phyloP scores from a whole-genome alignment of 2,797 vertebrate genomes.

The Stomatorhinus walkeri region DNA sequence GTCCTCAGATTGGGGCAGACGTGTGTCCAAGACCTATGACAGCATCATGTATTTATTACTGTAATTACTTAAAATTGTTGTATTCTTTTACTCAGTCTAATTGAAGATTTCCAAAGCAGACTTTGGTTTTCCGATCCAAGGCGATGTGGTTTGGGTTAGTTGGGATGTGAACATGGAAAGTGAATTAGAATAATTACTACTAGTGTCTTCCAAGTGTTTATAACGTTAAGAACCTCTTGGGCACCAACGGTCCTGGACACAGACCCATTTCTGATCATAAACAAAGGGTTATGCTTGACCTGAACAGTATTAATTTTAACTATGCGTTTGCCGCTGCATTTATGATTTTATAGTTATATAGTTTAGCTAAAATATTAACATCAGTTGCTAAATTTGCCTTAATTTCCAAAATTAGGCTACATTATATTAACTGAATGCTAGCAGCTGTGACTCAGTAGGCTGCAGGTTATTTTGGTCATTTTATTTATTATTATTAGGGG shows the following conservation, averaged over 20 bases:
- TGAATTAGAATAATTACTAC: not conserved
- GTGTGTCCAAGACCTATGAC: slow-evolving; percentile 5
- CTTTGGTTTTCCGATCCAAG: not conserved
- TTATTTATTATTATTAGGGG: not conserved
- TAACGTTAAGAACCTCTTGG: not conserved
- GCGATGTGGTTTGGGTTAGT: not conserved
- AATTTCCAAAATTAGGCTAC: not conserved
- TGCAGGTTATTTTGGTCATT: not conserved
- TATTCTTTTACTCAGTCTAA: not conserved
- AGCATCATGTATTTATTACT: not conserved
- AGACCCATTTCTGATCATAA: not conserved
- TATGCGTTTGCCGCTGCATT: too few relatives aligned
- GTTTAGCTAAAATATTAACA: not conserved
- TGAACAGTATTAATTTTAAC: not conserved
- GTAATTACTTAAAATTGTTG: not conserved
- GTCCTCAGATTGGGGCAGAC: not conserved
- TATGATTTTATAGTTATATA: not conserved
- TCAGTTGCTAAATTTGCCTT: not conserved
- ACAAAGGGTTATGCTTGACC: not conserved
- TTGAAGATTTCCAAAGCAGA: not conserved
- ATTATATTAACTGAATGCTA: not conserved
- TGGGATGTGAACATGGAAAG: not conserved
- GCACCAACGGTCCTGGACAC: not conserved
- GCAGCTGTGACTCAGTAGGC: not conserved
- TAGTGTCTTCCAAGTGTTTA: not conserved